Base-by-base conservation (phyloP, 2,888 invertebrate genomes). In the Maniola hyperantus region DNA sequence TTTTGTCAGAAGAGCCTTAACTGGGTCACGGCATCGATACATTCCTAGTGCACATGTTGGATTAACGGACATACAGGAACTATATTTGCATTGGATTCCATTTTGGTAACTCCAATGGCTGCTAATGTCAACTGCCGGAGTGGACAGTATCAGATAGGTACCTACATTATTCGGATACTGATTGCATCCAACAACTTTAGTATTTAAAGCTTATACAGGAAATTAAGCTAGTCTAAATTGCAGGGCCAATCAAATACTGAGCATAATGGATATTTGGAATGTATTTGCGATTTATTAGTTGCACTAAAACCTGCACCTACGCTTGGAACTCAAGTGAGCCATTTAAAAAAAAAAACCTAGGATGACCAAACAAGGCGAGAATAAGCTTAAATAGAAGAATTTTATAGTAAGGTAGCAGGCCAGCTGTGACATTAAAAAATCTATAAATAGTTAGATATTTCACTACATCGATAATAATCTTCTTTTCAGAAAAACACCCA, bases 11-110 rank as follows among this genome's bases (percentile, higher is more conserved):
- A 8, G 15, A 18, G 18, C 7, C 48, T 48, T 79, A 83, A 84
- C 78, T 78, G 74, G 82, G 71, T 74, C 72, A 70, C 66, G 53
- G 72, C 75, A 73, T 78, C 77, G 73, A 79, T 80, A 74, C 70
- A 69, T 72, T 73, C 74, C 70, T 74, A 75, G 76, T 74, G 74
- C 75, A 76, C 77, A 76, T 76, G 69, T 74, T 75, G 71, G 71
- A 66, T 69, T 74, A 73, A 75, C 72, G 60, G 69, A 18, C 13
- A 50, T 59, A 39, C 62, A 48, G 48, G 64, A 59, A 39, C 44
- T 69, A 42, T 53, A 50, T 64, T 64, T 44, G 33, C 26, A 59
- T 46, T 46, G 46, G 58, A 59, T 53, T 51, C 44, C 54, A 54
- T 63, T 63, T 63, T 26, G 34, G 44, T 48, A 54, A 44, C 44